Evolutionary conservation across 2,888 invertebrate species (phyloP).

Genomic region (Nephrotoma appendiculata): DNA sequence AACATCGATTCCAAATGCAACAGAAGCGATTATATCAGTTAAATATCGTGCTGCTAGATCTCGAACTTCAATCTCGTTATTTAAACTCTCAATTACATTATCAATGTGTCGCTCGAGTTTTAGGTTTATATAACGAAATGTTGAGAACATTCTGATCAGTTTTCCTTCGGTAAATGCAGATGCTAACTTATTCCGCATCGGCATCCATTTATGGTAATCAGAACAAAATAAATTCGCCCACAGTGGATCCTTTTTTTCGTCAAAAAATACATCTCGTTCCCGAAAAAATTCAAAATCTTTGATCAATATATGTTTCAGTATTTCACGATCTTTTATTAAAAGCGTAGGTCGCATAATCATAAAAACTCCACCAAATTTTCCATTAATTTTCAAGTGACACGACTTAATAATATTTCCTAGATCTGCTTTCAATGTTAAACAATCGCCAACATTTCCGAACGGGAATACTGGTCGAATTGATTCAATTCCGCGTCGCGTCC

Average conservation of each 20-base stretch:
- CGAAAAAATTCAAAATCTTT: constrained; percentile 43
- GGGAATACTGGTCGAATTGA: constrained; percentile 39
- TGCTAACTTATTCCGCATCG: constrained; percentile 39
- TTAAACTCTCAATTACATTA: constrained; percentile 22
- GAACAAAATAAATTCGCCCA: constrained; percentile 40
- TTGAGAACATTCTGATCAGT: constrained; percentile 41
- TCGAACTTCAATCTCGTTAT: constrained; percentile 29
- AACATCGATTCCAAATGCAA: constrained; percentile 24
- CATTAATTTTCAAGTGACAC: constrained; percentile 29
- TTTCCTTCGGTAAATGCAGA: constrained; percentile 46
- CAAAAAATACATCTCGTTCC: constrained; percentile 40
- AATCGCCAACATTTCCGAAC: constrained; percentile 40
- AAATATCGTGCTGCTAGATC: constrained; percentile 22
- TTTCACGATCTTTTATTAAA: constrained; percentile 38
- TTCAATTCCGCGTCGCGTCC: constrained; percentile 37
- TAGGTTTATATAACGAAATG: constrained; percentile 36
- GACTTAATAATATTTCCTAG: constrained; percentile 42
- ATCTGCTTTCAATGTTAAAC: constrained; percentile 37
- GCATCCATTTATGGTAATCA: constrained; percentile 42
- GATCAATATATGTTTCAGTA: constrained; percentile 40
- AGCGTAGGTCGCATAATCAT: constrained; percentile 40
- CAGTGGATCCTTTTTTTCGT: constrained; percentile 39
- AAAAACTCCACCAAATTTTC: constrained; percentile 36
- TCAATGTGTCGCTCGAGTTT: constrained; percentile 33
- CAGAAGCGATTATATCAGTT: constrained; percentile 24